phyloP scores from a whole-genome alignment of 2,888 invertebrate species.

The Trimorus sp. region DNA sequence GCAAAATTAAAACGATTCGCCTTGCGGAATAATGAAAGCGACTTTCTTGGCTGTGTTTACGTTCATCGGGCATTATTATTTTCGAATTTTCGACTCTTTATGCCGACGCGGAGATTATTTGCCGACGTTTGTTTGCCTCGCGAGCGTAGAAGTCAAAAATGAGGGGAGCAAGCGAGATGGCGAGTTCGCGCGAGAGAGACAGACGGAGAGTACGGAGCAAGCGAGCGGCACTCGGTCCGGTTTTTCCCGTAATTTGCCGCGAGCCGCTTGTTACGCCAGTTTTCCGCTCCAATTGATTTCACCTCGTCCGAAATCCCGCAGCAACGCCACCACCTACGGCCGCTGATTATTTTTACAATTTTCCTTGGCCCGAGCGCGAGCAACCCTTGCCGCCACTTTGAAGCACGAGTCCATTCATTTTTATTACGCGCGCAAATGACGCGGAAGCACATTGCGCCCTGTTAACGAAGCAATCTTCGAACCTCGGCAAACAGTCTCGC shows the following conservation, averaged over 20 bases:
- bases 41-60: slow-evolving; percentile 54
- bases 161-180: slow-evolving; percentile 39
- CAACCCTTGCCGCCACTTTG: slow-evolving; percentile 75
- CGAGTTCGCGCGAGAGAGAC: slow-evolving; percentile 18
- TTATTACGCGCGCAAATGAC: slow-evolving; percentile 78
- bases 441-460: slow-evolving; percentile 76
- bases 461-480: slow-evolving; percentile 75
- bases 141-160: slow-evolving; percentile 61
- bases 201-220: too few relatives aligned
- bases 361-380: slow-evolving; percentile 74
- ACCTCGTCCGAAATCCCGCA: too few relatives aligned
- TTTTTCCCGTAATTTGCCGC: slow-evolving; percentile 77
- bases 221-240: not conserved
- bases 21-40: slow-evolving; percentile 52
- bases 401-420: slow-evolving; percentile 76
- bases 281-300: slow-evolving; percentile 77
- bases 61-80: slow-evolving; percentile 57
- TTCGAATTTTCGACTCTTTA: slow-evolving; percentile 39
- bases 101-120: slow-evolving; percentile 71
- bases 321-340: slow-evolving; percentile 65
- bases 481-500: slow-evolving; percentile 56
- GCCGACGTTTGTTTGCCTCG: slow-evolving; percentile 72
- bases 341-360: slow-evolving; percentile 79
- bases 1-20: slow-evolving; percentile 58
- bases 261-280: slow-evolving; percentile 78